Evolutionary conservation across 1,140 invertebrate genomes (phyloP).

Genomic region (Akabosia matsudoensis): DNA sequence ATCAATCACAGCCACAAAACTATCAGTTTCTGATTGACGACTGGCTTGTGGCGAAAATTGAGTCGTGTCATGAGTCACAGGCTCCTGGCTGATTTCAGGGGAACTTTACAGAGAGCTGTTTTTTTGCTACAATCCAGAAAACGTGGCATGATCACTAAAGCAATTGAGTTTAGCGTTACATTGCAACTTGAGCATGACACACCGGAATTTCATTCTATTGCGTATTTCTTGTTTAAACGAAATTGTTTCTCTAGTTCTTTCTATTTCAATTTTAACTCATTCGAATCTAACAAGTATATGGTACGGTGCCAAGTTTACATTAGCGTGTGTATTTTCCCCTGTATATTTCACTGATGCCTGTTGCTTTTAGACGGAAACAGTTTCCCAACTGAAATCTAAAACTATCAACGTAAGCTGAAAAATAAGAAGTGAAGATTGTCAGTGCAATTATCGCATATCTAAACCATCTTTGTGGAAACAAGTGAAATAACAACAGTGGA

Average conservation of each 20-base stretch:
- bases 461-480: too few species aligned
- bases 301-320: not conserved
- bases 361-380: not conserved
- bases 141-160: not conserved
- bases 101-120: not conserved
- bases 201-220: conserved; percentile 12
- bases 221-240: not conserved
- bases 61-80: not conserved
- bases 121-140: not conserved
- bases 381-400: too few species aligned
- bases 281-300: not conserved
- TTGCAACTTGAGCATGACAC: conserved; percentile 10
- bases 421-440: too few species aligned
- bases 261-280: too few species aligned
- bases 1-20: too few species aligned
- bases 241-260: not conserved
- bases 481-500: not conserved
- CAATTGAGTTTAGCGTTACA: not conserved
- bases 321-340: not conserved
- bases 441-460: too few species aligned
- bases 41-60: too few species aligned
- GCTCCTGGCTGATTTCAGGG: not conserved
- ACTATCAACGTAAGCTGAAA: too few species aligned
- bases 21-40: too few species aligned
- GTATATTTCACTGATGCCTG: conserved; percentile 8